phyloP scores from a whole-genome alignment of 2,888 invertebrate genomes.

The Cheilosia scutellata region DNA sequence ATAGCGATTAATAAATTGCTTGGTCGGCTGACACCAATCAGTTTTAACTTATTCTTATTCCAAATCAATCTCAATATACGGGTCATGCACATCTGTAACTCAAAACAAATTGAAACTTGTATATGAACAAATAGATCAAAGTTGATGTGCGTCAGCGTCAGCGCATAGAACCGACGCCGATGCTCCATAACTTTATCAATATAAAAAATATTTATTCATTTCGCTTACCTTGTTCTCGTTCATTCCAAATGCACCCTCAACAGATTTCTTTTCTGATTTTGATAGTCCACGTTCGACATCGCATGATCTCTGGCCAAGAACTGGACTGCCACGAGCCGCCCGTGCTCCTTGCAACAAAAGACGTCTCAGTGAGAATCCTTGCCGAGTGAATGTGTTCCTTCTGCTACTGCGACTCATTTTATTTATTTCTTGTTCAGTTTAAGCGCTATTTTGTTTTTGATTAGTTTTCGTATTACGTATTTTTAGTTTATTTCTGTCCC shows the following conservation, averaged over 20 bases:
- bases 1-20: not conserved
- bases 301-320: slow-evolving; percentile 77
- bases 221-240: slow-evolving; percentile 70
- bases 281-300: slow-evolving; percentile 77
- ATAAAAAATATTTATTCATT: not conserved
- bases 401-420: slow-evolving; percentile 76
- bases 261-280: slow-evolving; percentile 72
- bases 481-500: slow-evolving; percentile 35
- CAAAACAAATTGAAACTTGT: not conserved
- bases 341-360: slow-evolving; percentile 77
- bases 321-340: slow-evolving; percentile 77
- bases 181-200: not conserved
- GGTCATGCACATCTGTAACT: not conserved
- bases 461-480: slow-evolving; percentile 30
- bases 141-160: not conserved
- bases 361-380: slow-evolving; percentile 78
- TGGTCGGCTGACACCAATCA: not conserved
- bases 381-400: slow-evolving; percentile 71
- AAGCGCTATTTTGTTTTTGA: slow-evolving; percentile 8
- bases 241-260: slow-evolving; percentile 73
- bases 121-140: not conserved
- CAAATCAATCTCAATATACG: not conserved
- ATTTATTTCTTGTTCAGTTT: slow-evolving; percentile 14
- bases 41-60: not conserved
- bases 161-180: too few relatives aligned